A percentile compares a stretch with the other conserved stretches of the same genome.
phyloP scores from a whole-genome alignment of 1,140 invertebrate genomes.

The Daktulosphaira vitifoliae region DNA sequence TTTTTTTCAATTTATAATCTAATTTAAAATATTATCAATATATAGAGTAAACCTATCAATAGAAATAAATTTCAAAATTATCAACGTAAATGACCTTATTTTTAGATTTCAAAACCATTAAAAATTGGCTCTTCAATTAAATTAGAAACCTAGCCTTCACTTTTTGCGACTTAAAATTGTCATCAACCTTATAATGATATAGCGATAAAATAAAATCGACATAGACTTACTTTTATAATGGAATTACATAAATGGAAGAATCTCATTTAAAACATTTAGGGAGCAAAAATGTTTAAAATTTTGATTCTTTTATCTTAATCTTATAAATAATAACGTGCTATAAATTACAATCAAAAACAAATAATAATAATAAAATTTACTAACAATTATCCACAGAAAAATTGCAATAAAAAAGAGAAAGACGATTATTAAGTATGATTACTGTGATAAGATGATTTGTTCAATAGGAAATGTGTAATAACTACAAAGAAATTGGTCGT shows the following conservation, averaged over 20 bases:
- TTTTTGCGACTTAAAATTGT: constrained; percentile 16
- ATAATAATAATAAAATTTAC: constrained; percentile 16
- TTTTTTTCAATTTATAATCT: no score
- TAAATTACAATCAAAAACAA: constrained; percentile 24
- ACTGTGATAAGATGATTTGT: constrained; percentile 21
- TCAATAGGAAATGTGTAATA: background rate
- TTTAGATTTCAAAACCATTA: constrained; percentile 9
- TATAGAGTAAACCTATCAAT: no score
- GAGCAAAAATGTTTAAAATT: no score
- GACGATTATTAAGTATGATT: background rate
- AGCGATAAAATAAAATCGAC: background rate
- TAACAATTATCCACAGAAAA: constrained; percentile 2
- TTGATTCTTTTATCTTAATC: no score
- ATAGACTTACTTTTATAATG: constrained; percentile 13
- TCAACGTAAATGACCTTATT: background rate
- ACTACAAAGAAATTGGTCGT: constrained; percentile 1
- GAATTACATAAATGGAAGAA: no score
- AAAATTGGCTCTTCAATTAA: constrained; percentile 1
- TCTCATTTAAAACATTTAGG: no score
- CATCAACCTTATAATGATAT: background rate
- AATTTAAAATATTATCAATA: no score
- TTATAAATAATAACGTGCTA: no score
- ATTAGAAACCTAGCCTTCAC: background rate
- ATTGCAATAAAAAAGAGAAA: constrained; percentile 1
- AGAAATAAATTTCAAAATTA: no score